Evolutionary conservation across 2,113 vertebrate genomes (phyloP), one percentile per base, ranked within the genome.

Genomic region (Festucalex cinctus): DNA sequence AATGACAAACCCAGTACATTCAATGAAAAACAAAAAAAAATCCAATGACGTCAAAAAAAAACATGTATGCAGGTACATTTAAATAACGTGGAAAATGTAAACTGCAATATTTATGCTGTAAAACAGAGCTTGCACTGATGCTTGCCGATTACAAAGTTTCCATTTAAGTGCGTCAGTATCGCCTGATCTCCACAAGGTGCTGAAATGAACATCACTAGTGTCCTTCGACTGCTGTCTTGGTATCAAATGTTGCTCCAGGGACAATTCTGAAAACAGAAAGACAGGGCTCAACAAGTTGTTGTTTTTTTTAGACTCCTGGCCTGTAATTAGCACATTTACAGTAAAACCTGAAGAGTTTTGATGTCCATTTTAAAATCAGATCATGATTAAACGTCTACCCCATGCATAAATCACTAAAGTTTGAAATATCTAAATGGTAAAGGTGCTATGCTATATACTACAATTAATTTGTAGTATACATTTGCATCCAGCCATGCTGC

Each of bases 141-240:
- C 69, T 56, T 68, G 71, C 74, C 66, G 67, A 36, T 68, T 39
- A 60, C 46, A 63, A 79, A 35, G 44, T 58, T 58, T 70, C 63
- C 71, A 63, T n/a, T n/a, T 63, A 79, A 85, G 83, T 82, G 83
- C 83, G 82, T 80, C 48, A 68, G 75, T 79, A 85, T 85, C 74
- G 82, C 79, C 77, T 26, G 54, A 83, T 86, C 74, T 85, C 85
- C 74, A 74, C 6, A 17, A 46, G 69, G 70, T 66, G 77, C 54
- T 63, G 81, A 77, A 71, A 71, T 60, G 57, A 44, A 53, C 65
- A 65, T 75, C 65, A 74, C 74, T 87, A 90, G 79, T 88, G 88
- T 9, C 91, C 91, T 64, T 92, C 91, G 48, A 92, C 88, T 44
- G 89, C 91, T 0, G 86, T 91, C 86, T 90, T 91, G 73, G 88